phyloP scores from a whole-genome alignment of 2,888 invertebrate genomes.

The Charanyca ferruginea region DNA sequence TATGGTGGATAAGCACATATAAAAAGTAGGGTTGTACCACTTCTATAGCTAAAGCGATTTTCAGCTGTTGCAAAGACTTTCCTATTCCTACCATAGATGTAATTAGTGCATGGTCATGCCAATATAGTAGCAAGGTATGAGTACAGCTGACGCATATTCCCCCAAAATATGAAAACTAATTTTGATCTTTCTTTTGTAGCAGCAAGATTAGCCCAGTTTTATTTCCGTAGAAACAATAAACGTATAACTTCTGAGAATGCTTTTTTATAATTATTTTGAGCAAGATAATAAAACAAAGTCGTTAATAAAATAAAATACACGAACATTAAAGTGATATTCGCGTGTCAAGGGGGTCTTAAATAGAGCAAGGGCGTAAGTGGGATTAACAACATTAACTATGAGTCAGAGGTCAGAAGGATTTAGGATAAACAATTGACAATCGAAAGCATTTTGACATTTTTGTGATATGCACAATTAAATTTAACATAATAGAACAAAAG shows the following conservation, averaged over 20 bases:
- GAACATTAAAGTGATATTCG: slow-evolving; percentile 57
- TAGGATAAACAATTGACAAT: slow-evolving; percentile 14
- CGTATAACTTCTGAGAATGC: slow-evolving; percentile 25
- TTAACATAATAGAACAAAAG: not conserved
- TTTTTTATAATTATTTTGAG: slow-evolving; percentile 31
- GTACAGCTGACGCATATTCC: slow-evolving; percentile 21
- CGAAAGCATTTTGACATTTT: not conserved
- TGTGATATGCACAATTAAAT: not conserved
- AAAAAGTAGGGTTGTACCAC: slow-evolving; percentile 26
- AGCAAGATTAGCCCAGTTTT: slow-evolving; percentile 40
- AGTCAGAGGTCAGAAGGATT: slow-evolving; percentile 40
- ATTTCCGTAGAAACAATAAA: slow-evolving; percentile 42
- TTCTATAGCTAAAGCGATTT: slow-evolving; percentile 13
- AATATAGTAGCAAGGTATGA: slow-evolving; percentile 7
- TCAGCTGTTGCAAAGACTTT: slow-evolving; percentile 20
- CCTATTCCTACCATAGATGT: not conserved
- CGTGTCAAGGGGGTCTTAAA: slow-evolving; percentile 55
- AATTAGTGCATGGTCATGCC: not conserved
- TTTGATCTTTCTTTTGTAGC: slow-evolving; percentile 20
- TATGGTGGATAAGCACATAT: no score
- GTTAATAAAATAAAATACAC: slow-evolving; percentile 33
- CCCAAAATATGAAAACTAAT: slow-evolving; percentile 18
- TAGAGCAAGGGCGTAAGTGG: slow-evolving; percentile 41
- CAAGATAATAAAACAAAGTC: slow-evolving; percentile 45
- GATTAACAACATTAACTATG: slow-evolving; percentile 30